These are phyloP conservation scores for Poeciliopsis infans DNA, from an alignment of 2,797 vertebrate genomes.

Conservation along the genomic window DNA sequence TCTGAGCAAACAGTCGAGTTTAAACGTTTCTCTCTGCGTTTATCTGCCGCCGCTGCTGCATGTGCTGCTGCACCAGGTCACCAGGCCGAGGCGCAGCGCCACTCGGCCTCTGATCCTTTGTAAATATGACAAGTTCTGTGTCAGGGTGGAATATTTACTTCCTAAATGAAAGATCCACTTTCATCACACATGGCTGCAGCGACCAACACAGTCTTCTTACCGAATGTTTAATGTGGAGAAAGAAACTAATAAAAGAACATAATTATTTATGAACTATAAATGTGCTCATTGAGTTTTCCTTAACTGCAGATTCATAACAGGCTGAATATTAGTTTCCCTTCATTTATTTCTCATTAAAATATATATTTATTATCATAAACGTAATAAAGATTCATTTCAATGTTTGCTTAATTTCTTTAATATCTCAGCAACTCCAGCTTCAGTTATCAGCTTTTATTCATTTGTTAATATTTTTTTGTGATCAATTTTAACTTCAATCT, in stretches of 20 bases:
- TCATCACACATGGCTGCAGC: background rate
- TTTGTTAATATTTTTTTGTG: background rate
- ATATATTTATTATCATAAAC: background rate
- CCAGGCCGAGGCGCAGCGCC: conserved; percentile 25
- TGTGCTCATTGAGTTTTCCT: background rate
- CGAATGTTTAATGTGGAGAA: background rate
- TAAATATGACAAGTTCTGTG: background rate
- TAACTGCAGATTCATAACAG: background rate
- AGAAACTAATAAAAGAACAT: background rate
- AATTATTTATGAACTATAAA: background rate
- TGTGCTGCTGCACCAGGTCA: conserved; percentile 53
- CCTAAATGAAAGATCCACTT: background rate
- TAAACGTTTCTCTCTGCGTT: conserved; percentile 33
- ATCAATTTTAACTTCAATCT: background rate
- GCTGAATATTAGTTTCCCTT: background rate
- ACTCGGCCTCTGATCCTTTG: conserved; percentile 30
- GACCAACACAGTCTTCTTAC: background rate
- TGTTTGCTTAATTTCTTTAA: background rate
- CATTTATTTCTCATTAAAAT: background rate
- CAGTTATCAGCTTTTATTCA: background rate
- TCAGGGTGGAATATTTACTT: background rate
- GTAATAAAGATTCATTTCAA: background rate
- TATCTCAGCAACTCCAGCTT: background rate
- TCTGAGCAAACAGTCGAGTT: conserved; percentile 21
- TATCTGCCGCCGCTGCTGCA: conserved; percentile 51